Evolutionary conservation across 2,888 invertebrate species (phyloP).

Genomic region (Ganaspis brasiliensis): DNA sequence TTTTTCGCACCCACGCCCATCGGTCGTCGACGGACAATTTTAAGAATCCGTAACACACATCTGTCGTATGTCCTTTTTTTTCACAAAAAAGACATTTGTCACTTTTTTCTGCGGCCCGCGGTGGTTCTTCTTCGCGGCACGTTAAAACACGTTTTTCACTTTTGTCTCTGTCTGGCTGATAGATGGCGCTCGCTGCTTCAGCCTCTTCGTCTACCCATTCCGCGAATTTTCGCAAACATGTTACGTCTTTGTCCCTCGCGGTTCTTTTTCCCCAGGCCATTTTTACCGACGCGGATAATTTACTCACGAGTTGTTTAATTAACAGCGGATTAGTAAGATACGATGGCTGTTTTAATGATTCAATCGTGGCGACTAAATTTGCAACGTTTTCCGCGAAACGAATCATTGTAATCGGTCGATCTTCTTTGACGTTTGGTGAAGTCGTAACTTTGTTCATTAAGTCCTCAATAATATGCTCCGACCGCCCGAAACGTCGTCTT

Average conservation of each 20-base stretch:
- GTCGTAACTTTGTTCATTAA: neutral
- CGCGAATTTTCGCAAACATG: neutral
- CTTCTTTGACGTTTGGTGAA: neutral
- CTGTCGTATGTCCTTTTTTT: neutral
- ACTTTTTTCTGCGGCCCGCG: neutral
- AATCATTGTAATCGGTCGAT: neutral
- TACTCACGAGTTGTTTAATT: neutral
- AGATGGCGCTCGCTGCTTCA: neutral
- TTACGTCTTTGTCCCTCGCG: neutral
- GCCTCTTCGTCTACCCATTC: neutral
- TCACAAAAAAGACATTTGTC: neutral
- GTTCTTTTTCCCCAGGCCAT: neutral
- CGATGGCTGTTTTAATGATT: neutral
- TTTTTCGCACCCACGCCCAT: neutral
- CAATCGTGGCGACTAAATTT: constrained; percentile 10
- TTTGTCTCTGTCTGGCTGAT: neutral
- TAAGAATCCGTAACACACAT: neutral
- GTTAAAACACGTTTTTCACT: neutral
- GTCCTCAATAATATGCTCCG: constrained; percentile 10
- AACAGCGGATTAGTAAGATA: neutral
- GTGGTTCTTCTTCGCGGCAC: neutral
- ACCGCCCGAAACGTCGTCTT: constrained; percentile 19
- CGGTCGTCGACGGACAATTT: neutral
- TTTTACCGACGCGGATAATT: neutral
- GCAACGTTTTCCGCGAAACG: neutral